Evolutionary conservation across 1,140 invertebrate genomes (phyloP).

Genomic region (Babylonia areolata): DNA sequence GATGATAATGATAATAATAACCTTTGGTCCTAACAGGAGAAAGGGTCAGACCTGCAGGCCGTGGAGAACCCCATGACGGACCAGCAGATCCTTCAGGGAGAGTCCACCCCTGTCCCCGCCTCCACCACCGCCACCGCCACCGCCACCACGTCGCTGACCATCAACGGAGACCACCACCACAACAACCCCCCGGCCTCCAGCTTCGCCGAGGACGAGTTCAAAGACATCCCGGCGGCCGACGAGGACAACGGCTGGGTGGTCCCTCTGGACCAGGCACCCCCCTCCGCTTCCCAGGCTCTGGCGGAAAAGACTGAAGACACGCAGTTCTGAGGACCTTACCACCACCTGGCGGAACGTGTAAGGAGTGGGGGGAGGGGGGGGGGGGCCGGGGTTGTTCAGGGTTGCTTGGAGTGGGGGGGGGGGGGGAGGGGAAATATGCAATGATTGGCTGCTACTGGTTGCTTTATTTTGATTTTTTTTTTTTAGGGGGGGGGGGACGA

Average conservation of each 20-base stretch:
- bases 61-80: constrained; percentile 25
- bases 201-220: background rate
- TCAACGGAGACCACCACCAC: background rate
- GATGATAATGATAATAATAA: too few relatives aligned
- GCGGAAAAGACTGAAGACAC: constrained; percentile 15
- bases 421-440: too few relatives aligned
- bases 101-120: background rate
- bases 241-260: constrained; percentile 31
- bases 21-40: constrained; percentile 3
- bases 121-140: too few relatives aligned
- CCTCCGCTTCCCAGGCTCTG: background rate
- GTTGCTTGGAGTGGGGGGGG: too few relatives aligned
- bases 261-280: background rate
- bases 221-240: constrained; percentile 25
- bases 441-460: too few relatives aligned
- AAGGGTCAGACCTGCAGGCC: background rate
- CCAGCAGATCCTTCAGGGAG: background rate
- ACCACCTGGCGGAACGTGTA: too few relatives aligned
- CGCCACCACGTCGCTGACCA: background rate
- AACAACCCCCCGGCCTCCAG: background rate
- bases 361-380: too few relatives aligned
- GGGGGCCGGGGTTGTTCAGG: too few relatives aligned
- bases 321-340: background rate
- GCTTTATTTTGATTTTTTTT: too few relatives aligned
- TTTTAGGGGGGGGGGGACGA: too few relatives aligned